phyloP scores from a whole-genome alignment of 2,888 invertebrate genomes.

The Melanchra persicariae region DNA sequence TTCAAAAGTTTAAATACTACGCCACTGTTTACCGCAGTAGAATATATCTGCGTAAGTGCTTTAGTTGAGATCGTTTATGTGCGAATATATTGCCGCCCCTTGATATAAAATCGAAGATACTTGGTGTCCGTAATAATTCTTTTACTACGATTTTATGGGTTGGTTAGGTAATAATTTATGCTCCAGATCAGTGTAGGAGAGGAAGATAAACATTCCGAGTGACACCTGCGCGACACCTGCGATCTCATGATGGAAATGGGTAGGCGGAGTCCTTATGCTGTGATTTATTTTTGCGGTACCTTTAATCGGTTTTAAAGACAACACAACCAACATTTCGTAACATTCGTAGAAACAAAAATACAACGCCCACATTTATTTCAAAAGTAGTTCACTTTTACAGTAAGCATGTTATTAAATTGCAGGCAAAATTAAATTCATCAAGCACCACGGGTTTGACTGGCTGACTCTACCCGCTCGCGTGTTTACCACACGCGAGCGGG shows the following conservation, averaged over 20 bases:
- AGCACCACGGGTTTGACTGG: conserved; percentile 40
- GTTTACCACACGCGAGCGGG: conserved; percentile 49
- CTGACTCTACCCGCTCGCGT: conserved; percentile 47
- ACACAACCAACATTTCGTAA: background rate
- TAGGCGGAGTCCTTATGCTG: background rate
- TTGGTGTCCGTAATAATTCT: conserved; percentile 56
- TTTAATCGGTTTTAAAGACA: background rate
- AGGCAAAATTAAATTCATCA: conserved; percentile 50
- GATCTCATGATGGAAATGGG: conserved; percentile 8
- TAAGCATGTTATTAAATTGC: conserved; percentile 31
- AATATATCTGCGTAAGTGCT: conserved; percentile 19
- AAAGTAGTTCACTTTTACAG: conserved; percentile 15
- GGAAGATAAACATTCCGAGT: conserved; percentile 34
- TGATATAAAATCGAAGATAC: conserved; percentile 51
- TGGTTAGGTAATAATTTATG: conserved; percentile 54
- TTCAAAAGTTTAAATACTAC: conserved; percentile 15
- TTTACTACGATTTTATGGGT: conserved; percentile 58
- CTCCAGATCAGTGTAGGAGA: conserved; percentile 15
- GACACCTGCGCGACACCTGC: conserved; percentile 27
- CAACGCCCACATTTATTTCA: background rate
- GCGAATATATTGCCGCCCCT: conserved; percentile 39
- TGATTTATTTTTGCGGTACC: background rate
- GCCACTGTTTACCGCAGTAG: background rate
- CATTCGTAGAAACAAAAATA: background rate
- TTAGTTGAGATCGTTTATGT: conserved; percentile 33